Evolutionary conservation across 2,888 invertebrate species (phyloP), one percentile per base, ranked within the genome.

Genomic region (Megastigmus dorsalis): DNA sequence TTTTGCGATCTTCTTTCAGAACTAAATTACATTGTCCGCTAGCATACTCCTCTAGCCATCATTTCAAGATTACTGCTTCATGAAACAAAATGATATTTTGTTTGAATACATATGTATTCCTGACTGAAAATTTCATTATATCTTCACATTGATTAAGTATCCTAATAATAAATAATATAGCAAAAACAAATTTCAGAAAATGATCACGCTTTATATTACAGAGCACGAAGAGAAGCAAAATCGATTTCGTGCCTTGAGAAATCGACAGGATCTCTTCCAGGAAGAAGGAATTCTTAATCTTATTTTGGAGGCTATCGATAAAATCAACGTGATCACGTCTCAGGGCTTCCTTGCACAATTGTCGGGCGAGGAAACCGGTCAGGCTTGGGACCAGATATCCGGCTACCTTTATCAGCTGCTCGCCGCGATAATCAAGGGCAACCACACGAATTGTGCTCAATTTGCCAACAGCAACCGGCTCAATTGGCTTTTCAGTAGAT

Each of bases 151-250:
- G n/a, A n/a, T n/a, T n/a, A n/a, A n/a, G n/a, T n/a, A n/a, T n/a
- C n/a, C n/a, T n/a, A n/a, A n/a, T n/a, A n/a, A n/a, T n/a, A n/a
- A n/a, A n/a, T n/a, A n/a, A n/a, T n/a, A n/a, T n/a, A n/a, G n/a
- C n/a, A n/a, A n/a, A n/a, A n/a, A n/a, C n/a, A n/a, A n/a, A n/a
- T n/a, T n/a, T n/a, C n/a, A n/a, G n/a, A n/a, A n/a, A n/a, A n/a
- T n/a, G n/a, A n/a, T n/a, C n/a, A n/a, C n/a, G n/a, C n/a, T n/a
- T n/a, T n/a, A 48, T 9, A 1, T 62, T 62, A 7, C 78, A 97
- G 99, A 98, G 85, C 99, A 99, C 89, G 99, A 99, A 90, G 99
- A 99, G 83, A 97, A 98, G 85, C 99, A 99, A 88, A 97, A 97
- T 88, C 93, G 95, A 80, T 92, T 99, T 82, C 93, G 98, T 65